Evolutionary conservation across 2,888 invertebrate species (phyloP).

Genomic region (Eueremaeus valkanovi): DNA sequence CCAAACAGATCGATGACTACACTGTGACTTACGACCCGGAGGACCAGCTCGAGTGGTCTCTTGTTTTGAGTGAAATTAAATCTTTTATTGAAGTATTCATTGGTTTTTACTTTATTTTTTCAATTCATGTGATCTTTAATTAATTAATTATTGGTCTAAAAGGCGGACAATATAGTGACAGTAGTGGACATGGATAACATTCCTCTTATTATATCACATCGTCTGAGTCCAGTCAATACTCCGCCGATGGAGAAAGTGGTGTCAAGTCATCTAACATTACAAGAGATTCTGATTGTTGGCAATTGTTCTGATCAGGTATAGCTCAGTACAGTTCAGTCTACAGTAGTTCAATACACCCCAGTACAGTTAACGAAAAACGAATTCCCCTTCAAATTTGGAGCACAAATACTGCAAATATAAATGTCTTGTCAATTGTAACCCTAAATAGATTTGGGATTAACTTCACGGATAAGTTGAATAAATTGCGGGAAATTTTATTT

Average conservation of each 20-base stretch:
- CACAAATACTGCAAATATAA: no score
- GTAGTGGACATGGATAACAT: conserved; percentile 80
- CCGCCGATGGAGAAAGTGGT: conserved; percentile 82
- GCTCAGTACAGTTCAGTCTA: no score
- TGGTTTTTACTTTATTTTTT: not conserved
- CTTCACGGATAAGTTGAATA: no score
- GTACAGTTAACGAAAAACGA: no score
- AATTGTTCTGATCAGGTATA: conserved; percentile 80
- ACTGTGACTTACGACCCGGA: conserved; percentile 94
- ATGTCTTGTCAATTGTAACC: no score
- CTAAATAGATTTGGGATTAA: no score
- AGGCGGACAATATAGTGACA: conserved; percentile 79
- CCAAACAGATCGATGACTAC: conserved; percentile 90
- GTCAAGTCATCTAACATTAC: conserved; percentile 78
- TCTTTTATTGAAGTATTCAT: conserved; percentile 69
- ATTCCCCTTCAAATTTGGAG: no score
- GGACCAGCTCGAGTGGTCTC: conserved; percentile 91
- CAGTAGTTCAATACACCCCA: no score
- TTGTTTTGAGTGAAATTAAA: conserved; percentile 89
- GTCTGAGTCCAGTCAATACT: conserved; percentile 74
- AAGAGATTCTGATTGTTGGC: conserved; percentile 90
- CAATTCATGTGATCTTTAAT: not conserved
- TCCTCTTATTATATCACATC: conserved; percentile 78
- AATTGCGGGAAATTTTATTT: no score
- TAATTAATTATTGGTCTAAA: conserved; percentile 25